Evolutionary conservation across 2,113 vertebrate species (phyloP), one percentile per base, ranked within the genome.

Genomic region (Cyanocitta stelleri): DNA sequence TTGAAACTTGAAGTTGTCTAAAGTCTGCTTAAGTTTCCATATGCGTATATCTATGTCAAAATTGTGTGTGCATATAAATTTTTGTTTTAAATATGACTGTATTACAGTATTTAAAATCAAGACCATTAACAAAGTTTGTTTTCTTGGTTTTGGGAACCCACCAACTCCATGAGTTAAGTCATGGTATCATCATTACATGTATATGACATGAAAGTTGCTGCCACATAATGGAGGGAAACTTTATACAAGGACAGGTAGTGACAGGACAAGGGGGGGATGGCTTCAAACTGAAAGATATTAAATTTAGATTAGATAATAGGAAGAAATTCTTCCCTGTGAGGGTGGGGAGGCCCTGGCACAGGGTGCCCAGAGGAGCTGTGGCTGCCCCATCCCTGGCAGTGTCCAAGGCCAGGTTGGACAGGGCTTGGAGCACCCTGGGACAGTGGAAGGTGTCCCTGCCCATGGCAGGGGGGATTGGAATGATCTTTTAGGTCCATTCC

Each of bases 341-440:
- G 12, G 27, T 44, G 32, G 2, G 0, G 0, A 58, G 22, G 11
- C 67, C 26, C 35, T 80, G 67, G 43, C 61, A 74, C 46, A 67
- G 68, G 49, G 6, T 74, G 13, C 52, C 24, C 69, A 61, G 78
- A 75, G 69, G 0, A 75, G 39, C 78, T 82, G 46, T 7, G 69
- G 54, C 62, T 82, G 61, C 39, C 23, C 61, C 77, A 54, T 39
- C 61, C 46, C 46, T 89, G 78, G 16, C 0, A 66, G 59, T 37
- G 44, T 0, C 59, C 59, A 46, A 30, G 44, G 33, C 13, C 44
- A 30, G 39, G 46, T 0, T 89, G 62, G 76, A 19, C 0, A 0
- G 59, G 32, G 32, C 43, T 66, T 3, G 68, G 54, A 89, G 11
- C 24, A 46, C 0, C 46, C 30, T 66, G 61, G n/a, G 71, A 9